Evolutionary conservation across 2,113 vertebrate species (phyloP), one percentile per base, ranked within the genome.

Genomic region (Zeus faber): DNA sequence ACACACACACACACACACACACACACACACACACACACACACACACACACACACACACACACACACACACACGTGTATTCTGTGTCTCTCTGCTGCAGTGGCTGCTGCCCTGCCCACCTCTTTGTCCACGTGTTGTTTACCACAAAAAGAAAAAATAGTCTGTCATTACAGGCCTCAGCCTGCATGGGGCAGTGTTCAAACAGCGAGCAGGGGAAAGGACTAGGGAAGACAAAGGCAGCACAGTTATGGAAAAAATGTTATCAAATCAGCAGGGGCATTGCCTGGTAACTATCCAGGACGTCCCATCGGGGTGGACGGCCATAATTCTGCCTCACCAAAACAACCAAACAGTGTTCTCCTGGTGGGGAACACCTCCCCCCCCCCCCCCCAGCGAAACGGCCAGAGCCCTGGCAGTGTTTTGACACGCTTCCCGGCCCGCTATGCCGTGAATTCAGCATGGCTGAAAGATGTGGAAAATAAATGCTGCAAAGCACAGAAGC

Each of bases 151-250:
- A 56, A 55, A 59, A 68, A 60, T 26, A 44, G 3, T 0, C 17
- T 59, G 58, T 43, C 44, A 18, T 58, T 62, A 5, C 20, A n/a
- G 26, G 31, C 22, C 1, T 5, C 45, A 2, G 9, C 25, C 79
- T 51, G 50, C 59, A 66, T 69, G 58, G 76, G 75, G 64, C 63
- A 55, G 27, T 52, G 54, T 49, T 62, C 4, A 7, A 10, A 16
- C 27, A 49, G 22, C 16, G 20, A 39, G 45, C 2, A 26, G 37
- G 31, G 29, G 26, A 62, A 29, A 35, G 23, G 21, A 21, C 31
- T 44, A 56, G 47, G 29, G 11, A 3, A 23, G 27, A 51, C 58
- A 60, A 44, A 50, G 39, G 29, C 27, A 47, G 9, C 14, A 18
- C 41, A 35, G 54, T 24, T 21, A 47, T 57, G 54, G 54, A 57